Conservation (phyloP, 2,888 invertebrate species). For the Pristionchus entomophagus region DNA sequence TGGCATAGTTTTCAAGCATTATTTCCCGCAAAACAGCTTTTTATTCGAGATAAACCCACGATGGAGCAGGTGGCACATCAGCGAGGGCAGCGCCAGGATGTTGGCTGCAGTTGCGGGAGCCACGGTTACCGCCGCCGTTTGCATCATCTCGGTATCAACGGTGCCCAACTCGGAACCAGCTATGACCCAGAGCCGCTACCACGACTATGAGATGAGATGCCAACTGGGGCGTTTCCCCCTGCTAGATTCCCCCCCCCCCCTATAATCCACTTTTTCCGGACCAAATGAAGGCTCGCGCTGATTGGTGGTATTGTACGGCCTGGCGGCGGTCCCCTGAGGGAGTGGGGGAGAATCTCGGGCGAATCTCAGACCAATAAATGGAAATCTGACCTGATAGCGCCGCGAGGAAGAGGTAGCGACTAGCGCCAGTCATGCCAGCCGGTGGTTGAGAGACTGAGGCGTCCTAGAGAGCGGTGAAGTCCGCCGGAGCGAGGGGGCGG, state of each 20-base stretch:
- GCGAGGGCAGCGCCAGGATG: slow-evolving; percentile 34
- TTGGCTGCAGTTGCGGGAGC: slow-evolving; percentile 42
- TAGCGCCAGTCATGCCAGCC: background rate
- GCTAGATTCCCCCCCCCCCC: background rate
- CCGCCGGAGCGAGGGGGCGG: background rate
- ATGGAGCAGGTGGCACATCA: slow-evolving; percentile 25
- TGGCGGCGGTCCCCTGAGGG: background rate
- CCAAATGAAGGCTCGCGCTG: background rate
- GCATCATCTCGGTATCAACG: background rate
- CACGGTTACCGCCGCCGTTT: background rate
- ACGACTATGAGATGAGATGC: background rate
- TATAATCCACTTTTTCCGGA: slow-evolving; percentile 40
- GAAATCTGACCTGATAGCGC: slow-evolving; percentile 16
- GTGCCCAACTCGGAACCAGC: background rate
- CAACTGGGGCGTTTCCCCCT: background rate
- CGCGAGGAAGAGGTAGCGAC: background rate
- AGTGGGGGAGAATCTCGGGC: background rate
- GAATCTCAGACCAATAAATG: background rate
- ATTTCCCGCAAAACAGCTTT: too few species aligned
- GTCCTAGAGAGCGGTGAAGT: background rate
- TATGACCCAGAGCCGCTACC: background rate
- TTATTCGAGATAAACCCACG: background rate
- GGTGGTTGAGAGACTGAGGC: background rate
- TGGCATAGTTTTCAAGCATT: too few species aligned
- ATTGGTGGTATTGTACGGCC: slow-evolving; percentile 41